A percentile compares a stretch with the other conserved stretches of the same genome.
Conservation (phyloP, 2,113 vertebrate species). For the Benitochromis conjunctus region DNA sequence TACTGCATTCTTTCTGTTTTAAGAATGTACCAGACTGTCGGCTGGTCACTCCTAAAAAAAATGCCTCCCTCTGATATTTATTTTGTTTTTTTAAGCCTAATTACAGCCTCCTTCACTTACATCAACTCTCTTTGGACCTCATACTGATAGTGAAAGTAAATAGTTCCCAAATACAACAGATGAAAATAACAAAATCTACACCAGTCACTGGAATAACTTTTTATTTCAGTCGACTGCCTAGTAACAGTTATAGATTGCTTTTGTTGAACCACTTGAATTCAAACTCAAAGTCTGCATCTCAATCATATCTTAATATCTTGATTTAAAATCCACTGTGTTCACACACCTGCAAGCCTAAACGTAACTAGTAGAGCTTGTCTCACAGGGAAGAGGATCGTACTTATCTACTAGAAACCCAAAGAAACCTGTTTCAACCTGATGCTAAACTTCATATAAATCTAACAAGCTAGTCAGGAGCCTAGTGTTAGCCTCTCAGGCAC, state of each 20-base stretch:
- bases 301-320: not conserved
- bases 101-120: not conserved
- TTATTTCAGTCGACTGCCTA: not conserved
- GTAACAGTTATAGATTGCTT: not conserved
- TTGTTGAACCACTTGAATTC: not conserved
- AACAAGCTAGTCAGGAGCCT: not conserved
- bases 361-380: not conserved
- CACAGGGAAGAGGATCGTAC: rapidly evolving
- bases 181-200: not conserved
- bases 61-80: rapidly evolving
- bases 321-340: not conserved
- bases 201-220: not conserved
- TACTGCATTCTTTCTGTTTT: not conserved
- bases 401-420: not conserved
- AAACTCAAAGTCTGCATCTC: not conserved
- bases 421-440: not conserved
- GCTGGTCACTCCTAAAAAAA: not conserved
- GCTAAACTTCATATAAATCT: not conserved
- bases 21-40: not conserved
- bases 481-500: rapidly evolving
- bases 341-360: not conserved
- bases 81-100: not conserved
- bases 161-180: not conserved
- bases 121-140: not conserved
- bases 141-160: not conserved